phyloP scores from a whole-genome alignment of 2,888 invertebrate genomes.

The Gortyna flavago region DNA sequence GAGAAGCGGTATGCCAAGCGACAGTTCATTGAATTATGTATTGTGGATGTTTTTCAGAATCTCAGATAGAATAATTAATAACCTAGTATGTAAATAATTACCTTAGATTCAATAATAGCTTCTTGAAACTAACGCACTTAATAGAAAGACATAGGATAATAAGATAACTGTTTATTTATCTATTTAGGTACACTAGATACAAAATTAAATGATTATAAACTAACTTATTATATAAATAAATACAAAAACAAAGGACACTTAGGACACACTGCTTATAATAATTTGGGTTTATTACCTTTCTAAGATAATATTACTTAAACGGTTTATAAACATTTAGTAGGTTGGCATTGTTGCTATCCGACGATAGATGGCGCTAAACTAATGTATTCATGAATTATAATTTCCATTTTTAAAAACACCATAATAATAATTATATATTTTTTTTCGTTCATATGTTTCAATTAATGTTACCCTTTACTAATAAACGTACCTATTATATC shows the following conservation, averaged over 20 bases:
- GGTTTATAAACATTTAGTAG: neutral
- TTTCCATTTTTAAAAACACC: neutral
- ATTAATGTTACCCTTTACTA: no score
- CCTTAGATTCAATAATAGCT: neutral
- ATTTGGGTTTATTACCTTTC: neutral
- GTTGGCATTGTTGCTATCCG: slow-evolving; percentile 76
- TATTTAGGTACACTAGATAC: no score
- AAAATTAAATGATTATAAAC: no score
- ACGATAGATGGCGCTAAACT: slow-evolving; percentile 78
- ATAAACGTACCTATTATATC: no score
- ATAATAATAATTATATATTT: neutral
- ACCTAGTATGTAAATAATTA: neutral
- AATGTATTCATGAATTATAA: slow-evolving; percentile 32
- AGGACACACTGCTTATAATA: no score
- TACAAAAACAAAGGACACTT: no score
- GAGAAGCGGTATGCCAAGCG: neutral
- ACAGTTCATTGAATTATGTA: neutral
- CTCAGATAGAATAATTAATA: neutral
- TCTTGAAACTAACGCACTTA: neutral
- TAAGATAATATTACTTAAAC: neutral
- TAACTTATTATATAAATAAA: no score
- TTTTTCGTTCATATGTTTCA: no score
- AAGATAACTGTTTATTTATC: neutral
- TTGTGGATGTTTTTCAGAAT: neutral
- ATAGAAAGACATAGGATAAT: neutral